Evolutionary conservation across 2,888 invertebrate species (phyloP).

Genomic region (Xestia sexstrigata): DNA sequence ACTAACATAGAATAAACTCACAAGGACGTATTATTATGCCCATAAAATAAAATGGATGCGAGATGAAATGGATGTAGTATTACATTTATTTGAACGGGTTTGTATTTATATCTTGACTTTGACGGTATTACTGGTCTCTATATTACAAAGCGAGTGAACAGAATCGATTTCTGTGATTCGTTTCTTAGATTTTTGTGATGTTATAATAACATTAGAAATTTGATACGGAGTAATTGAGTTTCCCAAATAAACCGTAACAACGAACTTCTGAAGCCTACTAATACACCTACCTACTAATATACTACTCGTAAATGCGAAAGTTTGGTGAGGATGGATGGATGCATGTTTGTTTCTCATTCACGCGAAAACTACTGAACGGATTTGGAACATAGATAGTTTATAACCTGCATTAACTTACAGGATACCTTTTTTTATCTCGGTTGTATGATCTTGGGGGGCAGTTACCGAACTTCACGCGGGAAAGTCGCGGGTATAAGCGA

Average conservation of each 20-base stretch:
- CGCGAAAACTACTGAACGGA: too few species aligned
- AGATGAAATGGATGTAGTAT: conserved; percentile 44
- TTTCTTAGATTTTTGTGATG: background rate
- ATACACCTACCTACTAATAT: too few species aligned
- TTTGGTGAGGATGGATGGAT: too few species aligned
- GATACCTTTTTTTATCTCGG: too few species aligned
- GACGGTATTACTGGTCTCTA: conserved; percentile 16
- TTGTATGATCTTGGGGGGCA: too few species aligned
- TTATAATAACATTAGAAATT: background rate
- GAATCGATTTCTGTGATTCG: conserved; percentile 17
- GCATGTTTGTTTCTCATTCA: too few species aligned
- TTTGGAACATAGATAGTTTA: too few species aligned
- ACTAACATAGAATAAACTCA: conserved; percentile 11
- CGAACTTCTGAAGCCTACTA: background rate
- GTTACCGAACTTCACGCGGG: too few species aligned
- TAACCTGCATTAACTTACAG: too few species aligned
- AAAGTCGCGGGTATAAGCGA: too few species aligned
- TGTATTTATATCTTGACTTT: conserved; percentile 22
- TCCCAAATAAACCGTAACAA: background rate
- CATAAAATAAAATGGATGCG: conserved; percentile 40
- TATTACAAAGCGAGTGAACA: conserved; percentile 31
- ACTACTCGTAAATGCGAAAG: too few species aligned
- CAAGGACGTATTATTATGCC: conserved; percentile 27
- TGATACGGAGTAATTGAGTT: background rate
- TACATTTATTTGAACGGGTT: conserved; percentile 46